A percentile compares a stretch with the other conserved stretches of the same genome.
phyloP scores from a whole-genome alignment of 2,888 invertebrate species.

The Stenoptilia bipunctidactyla region DNA sequence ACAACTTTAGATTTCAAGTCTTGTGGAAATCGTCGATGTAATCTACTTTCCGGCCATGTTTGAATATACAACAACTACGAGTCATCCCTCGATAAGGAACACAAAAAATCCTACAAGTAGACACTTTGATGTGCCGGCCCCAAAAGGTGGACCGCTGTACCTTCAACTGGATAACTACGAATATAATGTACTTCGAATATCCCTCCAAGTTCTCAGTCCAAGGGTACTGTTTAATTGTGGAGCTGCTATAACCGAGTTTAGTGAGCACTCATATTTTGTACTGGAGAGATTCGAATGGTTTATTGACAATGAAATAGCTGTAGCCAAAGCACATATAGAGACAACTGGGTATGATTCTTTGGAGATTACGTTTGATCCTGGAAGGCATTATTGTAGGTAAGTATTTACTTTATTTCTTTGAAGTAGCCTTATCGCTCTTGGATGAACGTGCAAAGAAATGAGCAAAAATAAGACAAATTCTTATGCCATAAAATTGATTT shows the following conservation, averaged over 20 bases:
- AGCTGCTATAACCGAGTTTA: slow-evolving; percentile 27
- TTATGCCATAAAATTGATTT: too few relatives aligned
- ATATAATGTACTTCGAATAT: slow-evolving; percentile 30
- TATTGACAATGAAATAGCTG: slow-evolving; percentile 28
- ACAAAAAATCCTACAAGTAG: slow-evolving; percentile 26
- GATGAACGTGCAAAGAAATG: too few relatives aligned
- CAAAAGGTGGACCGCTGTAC: slow-evolving; percentile 42
- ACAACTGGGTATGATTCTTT: slow-evolving; percentile 39
- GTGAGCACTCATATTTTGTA: slow-evolving; percentile 42
- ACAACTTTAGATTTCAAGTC: too few relatives aligned
- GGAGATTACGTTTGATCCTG: slow-evolving; percentile 36
- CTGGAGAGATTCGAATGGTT: slow-evolving; percentile 54
- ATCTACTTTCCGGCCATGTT: slow-evolving; percentile 43
- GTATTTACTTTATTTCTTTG: too few relatives aligned
- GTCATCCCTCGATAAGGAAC: slow-evolving; percentile 26
- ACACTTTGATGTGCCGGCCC: slow-evolving; percentile 32
- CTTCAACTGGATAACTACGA: slow-evolving; percentile 50
- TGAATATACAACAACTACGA: slow-evolving; percentile 36
- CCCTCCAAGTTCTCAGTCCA: slow-evolving; percentile 38
- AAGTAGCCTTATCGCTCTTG: too few relatives aligned
- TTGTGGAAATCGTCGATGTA: slow-evolving; percentile 15
- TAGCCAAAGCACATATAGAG: slow-evolving; percentile 29
- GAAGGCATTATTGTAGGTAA: slow-evolving; percentile 54
- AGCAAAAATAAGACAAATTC: too few relatives aligned
- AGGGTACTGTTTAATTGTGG: slow-evolving; percentile 39